Evolutionary conservation across 2,113 vertebrate genomes (phyloP), one percentile per base, ranked within the genome.

Genomic region (Corapipo altera): DNA sequence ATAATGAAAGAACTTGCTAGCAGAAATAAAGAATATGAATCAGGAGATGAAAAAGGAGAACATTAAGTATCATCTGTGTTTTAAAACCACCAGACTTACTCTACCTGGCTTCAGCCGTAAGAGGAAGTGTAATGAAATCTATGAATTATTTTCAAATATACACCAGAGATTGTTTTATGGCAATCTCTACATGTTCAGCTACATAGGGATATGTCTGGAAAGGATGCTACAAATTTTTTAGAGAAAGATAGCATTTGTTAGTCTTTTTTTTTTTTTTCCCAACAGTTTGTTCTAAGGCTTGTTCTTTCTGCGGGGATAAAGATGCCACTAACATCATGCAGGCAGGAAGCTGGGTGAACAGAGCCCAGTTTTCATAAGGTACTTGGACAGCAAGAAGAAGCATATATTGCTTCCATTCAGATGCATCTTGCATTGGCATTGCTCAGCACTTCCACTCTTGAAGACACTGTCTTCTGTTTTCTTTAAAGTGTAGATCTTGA

Each of bases 11-110:
- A 86, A 92, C 48, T 84, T 78, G n/a, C 65, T 88, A 75, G 32
- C 52, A 94, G 80, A 95, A 93, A 88, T 81, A 81, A 86, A 86
- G 59, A 91, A 78, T 74, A 92, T 23, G 72, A 93, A 94, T 72
- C 44, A 89, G 57, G 21, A 32, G 19, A 85, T 78, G 35, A 84
- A 62, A 95, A 96, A 86, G 35, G 48, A 94, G 73, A 96, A 86
- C 52, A 70, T 81, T 58, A 92, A 61, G 44, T 61, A 92, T 69
- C 44, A 85, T 78, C 52, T 49, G 4, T n/a, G 9, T 86, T 92
- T 94, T 78, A 84, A 96, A 95, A 64, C 8, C 48, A 80, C 10
- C 44, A 79, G 88, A 35, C 22, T 35, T 67, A 73, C 9, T 83
- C 15, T 92, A 70, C 26, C 28, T 78, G 66, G 32, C 48, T 88